phyloP scores from a whole-genome alignment of 2,888 invertebrate species.

The Epistrophella euchroma region DNA sequence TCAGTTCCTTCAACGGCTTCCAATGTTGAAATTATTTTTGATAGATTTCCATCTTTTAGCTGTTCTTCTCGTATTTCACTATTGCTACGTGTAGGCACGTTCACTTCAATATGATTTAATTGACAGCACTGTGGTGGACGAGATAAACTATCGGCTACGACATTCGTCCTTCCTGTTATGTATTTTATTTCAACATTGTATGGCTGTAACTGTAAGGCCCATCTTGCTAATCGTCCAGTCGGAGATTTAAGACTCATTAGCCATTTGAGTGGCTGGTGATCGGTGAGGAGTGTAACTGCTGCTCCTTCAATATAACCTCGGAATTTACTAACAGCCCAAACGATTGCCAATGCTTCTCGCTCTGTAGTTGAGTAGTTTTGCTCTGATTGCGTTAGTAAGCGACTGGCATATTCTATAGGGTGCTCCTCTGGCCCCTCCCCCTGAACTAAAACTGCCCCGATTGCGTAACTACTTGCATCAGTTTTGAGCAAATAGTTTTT shows the following conservation, averaged over 20 bases:
- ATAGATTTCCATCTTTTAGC: conserved; percentile 72
- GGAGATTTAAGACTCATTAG: conserved; percentile 81
- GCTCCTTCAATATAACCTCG: conserved; percentile 29
- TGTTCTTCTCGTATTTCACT: conserved; percentile 60
- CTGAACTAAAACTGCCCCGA: background rate
- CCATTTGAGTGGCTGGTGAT: conserved; percentile 82
- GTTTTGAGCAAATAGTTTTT: conserved; percentile 17
- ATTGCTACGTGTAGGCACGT: conserved; percentile 59
- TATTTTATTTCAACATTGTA: conserved; percentile 81
- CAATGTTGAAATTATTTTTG: conserved; percentile 57
- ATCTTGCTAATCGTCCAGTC: conserved; percentile 82
- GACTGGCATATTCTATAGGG: conserved; percentile 22
- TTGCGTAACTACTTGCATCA: background rate
- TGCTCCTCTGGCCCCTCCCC: conserved; percentile 15
- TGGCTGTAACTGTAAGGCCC: conserved; percentile 82
- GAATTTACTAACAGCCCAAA: conserved; percentile 59
- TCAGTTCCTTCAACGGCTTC: conserved; percentile 50
- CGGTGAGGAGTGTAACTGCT: conserved; percentile 15
- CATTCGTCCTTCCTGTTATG: conserved; percentile 80
- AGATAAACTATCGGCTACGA: conserved; percentile 72
- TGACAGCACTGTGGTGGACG: conserved; percentile 39
- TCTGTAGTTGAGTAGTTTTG: conserved; percentile 78
- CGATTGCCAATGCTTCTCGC: conserved; percentile 79
- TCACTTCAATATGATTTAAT: conserved; percentile 29
- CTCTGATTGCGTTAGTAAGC: background rate